Conservation (phyloP, 2,888 invertebrate species). For the Pyrgus malvae region DNA sequence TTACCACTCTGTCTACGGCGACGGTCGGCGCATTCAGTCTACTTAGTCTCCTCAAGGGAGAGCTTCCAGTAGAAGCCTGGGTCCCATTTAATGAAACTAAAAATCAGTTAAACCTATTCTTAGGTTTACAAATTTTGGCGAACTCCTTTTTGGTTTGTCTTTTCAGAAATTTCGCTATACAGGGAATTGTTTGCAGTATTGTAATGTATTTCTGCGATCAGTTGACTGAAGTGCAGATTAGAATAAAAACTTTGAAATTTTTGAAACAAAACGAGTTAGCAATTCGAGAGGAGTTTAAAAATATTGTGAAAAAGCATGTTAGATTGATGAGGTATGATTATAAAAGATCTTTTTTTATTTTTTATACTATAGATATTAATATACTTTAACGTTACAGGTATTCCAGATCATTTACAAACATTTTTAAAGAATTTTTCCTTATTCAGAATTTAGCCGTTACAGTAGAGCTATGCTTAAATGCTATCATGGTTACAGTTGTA, state of each 20-base stretch:
- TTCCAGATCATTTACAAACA: constrained; percentile 47
- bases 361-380: background rate
- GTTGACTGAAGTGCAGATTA: constrained; percentile 50
- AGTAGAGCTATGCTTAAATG: constrained; percentile 63
- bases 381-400: constrained; percentile 48
- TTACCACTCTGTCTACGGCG: constrained; percentile 41
- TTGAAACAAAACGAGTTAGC: constrained; percentile 38
- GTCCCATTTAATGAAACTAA: constrained; percentile 60
- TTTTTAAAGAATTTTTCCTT: constrained; percentile 63
- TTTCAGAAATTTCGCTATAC: constrained; percentile 57
- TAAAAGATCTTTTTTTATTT: background rate
- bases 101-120: constrained; percentile 45
- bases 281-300: constrained; percentile 47
- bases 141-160: constrained; percentile 48
- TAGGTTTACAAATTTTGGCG: constrained; percentile 48
- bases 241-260: constrained; percentile 47
- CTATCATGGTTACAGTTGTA: constrained; percentile 61
- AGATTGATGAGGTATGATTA: constrained; percentile 57
- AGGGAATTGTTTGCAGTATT: constrained; percentile 62
- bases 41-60: constrained; percentile 48
- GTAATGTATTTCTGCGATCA: constrained; percentile 67
- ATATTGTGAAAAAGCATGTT: constrained; percentile 58
- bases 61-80: constrained; percentile 61
- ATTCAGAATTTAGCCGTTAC: constrained; percentile 65
- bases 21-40: constrained; percentile 45